These are phyloP conservation scores for Troides oblongomaculatus DNA, from an alignment of 2,888 invertebrate genomes.

Conservation along the genomic window DNA sequence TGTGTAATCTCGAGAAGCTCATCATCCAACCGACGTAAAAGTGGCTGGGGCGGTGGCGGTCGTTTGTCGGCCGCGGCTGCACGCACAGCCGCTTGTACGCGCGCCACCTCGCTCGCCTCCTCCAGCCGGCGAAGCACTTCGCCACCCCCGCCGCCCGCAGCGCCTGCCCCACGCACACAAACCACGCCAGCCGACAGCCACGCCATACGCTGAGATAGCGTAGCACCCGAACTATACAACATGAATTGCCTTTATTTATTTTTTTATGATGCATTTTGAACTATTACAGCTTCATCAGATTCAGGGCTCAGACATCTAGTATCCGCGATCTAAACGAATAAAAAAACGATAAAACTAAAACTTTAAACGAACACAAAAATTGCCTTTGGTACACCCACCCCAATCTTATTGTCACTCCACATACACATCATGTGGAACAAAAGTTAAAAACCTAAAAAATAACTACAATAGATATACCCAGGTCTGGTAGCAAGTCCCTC, in stretches of 20 bases:
- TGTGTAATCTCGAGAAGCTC: conserved; percentile 93
- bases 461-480: conserved; percentile 66
- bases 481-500: conserved; percentile 90
- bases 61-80: conserved; percentile 68
- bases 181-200: conserved; percentile 96
- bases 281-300: no score
- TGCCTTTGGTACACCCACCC: no score
- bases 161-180: conserved; percentile 93
- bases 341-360: no score
- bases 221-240: conserved; percentile 83
- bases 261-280: no score
- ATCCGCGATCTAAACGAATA: no score
- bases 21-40: conserved; percentile 87
- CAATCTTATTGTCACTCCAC: no score
- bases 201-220: conserved; percentile 89
- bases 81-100: conserved; percentile 87
- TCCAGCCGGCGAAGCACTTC: conserved; percentile 92
- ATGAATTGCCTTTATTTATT: neutral
- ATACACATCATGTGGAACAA: no score
- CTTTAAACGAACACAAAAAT: no score
- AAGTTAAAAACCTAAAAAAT: no score
- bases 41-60: conserved; percentile 83
- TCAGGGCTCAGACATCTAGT: no score
- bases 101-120: conserved; percentile 95
- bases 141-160: conserved; percentile 82